Percentiles rank a stretch among this genome's conserved stretches.
Conservation (phyloP, 1,140 invertebrate genomes). For the Hyles euphorbiae region DNA sequence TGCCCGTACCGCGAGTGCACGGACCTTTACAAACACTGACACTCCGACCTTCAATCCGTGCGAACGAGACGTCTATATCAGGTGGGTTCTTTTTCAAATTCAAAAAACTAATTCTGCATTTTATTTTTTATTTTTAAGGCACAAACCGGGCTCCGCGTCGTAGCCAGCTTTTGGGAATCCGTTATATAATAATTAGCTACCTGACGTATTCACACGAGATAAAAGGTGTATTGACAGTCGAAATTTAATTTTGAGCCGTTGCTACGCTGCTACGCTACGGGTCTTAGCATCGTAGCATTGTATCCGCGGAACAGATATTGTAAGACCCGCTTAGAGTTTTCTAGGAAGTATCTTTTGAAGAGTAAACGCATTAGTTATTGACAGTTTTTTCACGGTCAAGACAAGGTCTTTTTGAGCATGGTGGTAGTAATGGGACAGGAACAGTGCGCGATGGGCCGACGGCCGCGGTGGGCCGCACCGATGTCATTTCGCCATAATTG, state of each 20-base stretch:
- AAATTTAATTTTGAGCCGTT: constrained; percentile 11
- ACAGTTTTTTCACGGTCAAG: constrained; percentile 54
- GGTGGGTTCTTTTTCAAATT: constrained; percentile 47
- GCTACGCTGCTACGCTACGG: constrained; percentile 27
- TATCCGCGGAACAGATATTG: constrained; percentile 11
- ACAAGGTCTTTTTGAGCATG: constrained; percentile 48
- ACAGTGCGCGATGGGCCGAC: constrained; percentile 20
- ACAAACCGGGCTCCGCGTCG: not conserved
- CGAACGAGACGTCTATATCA: constrained; percentile 70
- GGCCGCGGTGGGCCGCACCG: constrained; percentile 18
- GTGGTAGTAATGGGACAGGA: constrained; percentile 17
- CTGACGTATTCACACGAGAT: constrained; percentile 4
- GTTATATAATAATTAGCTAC: constrained; percentile 25
- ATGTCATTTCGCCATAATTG: constrained; percentile 42
- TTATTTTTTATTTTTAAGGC: not conserved
- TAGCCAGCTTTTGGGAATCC: no score
- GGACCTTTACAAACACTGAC: constrained; percentile 46
- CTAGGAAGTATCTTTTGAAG: constrained; percentile 3
- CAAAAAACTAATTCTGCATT: constrained; percentile 12
- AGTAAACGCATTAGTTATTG: constrained; percentile 4
- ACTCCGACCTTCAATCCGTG: constrained; percentile 67
- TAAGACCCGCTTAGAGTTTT: no score
- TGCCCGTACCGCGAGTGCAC: constrained; percentile 51
- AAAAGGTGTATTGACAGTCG: constrained; percentile 5
- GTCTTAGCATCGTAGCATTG: constrained; percentile 27